phyloP scores from a whole-genome alignment of 2,113 vertebrate genomes.

The Kryptolebias marmoratus region DNA sequence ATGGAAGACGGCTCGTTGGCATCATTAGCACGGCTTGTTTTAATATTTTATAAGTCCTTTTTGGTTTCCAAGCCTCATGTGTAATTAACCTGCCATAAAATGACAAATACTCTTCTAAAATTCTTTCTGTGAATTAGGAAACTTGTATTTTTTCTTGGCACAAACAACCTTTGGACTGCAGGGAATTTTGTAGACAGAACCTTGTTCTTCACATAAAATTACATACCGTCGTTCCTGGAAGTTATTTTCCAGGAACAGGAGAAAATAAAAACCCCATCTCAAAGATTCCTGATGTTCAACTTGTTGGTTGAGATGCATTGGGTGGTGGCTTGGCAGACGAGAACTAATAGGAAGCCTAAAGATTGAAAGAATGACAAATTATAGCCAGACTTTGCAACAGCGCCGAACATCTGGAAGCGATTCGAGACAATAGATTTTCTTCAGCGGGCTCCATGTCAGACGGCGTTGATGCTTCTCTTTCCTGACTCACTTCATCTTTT shows the following conservation, averaged over 20 bases:
- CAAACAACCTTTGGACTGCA: slow-evolving; percentile 6
- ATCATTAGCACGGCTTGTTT: slow-evolving; percentile 22
- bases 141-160: slow-evolving; percentile 10
- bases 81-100: slow-evolving; percentile 33
- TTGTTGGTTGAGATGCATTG: slow-evolving; percentile 34
- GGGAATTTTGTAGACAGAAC: not conserved
- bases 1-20: slow-evolving; percentile 22
- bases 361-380: slow-evolving; percentile 62
- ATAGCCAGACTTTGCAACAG: slow-evolving; percentile 58
- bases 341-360: slow-evolving; percentile 41
- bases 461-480: slow-evolving; percentile 39
- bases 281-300: slow-evolving; percentile 34
- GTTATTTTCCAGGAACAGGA: slow-evolving; percentile 15
- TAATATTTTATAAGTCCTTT: slow-evolving; percentile 25
- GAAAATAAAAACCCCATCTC: slow-evolving; percentile 16
- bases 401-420: slow-evolving; percentile 60
- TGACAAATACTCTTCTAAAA: slow-evolving; percentile 35
- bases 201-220: not conserved
- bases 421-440: slow-evolving; percentile 68
- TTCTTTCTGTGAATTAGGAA: not conserved
- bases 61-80: slow-evolving; percentile 6
- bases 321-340: slow-evolving; percentile 54
- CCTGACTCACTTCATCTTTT: slow-evolving; percentile 20
- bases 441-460: slow-evolving; percentile 40
- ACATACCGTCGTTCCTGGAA: slow-evolving; percentile 30